Evolutionary conservation across 2,113 vertebrate genomes (phyloP), one percentile per base, ranked within the genome.

Genomic region (Tychaedon coryphoeus): DNA sequence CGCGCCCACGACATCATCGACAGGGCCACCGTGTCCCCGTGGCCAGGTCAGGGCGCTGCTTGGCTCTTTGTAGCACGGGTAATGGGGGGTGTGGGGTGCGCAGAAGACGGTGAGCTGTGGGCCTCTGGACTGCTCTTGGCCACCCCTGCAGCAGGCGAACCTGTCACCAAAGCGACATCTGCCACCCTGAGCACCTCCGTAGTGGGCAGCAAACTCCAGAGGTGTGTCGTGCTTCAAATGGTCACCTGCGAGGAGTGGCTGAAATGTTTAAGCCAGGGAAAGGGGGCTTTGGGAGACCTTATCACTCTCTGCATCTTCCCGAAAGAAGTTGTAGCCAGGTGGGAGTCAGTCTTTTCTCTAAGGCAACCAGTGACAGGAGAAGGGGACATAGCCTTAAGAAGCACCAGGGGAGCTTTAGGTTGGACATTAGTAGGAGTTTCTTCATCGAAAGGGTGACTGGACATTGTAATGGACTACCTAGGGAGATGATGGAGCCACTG

Each of bases 1-100:
- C 98, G 96, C 17, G 98, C 98, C 25, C 65, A 98, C 0, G 97
- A 99, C 3, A 53, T 97, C 15, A 75, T 99, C 42, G 86, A 97
- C 90, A 98, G 98, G 77, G 99, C 99, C 76, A 99, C 99, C 14
- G 98, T 99, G 64, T 99, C 99, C 0, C 93, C 99, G 0, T 99
- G 99, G 99, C 99, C 99, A 56, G 99, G 99, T 99, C 71, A 96
- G 93, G 34, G 3, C 25, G 3, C 6, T 0, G 0, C 33, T 60
- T 6, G 3, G 28, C 6, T 9, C 10, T 0, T 36, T 2, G 1
- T 0, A 1, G 58, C 2, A 1, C 6, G 34, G 16, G 20, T 60
- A 10, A 11, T 2, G 3, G 3, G 3, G 0, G 2, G 10, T 12
- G 10, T 4, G 6, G 1, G 18, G 3, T 2, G 1, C 1, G 3